Base-by-base conservation (phyloP, 2,797 vertebrate species). In the Cheirogaleus major region DNA sequence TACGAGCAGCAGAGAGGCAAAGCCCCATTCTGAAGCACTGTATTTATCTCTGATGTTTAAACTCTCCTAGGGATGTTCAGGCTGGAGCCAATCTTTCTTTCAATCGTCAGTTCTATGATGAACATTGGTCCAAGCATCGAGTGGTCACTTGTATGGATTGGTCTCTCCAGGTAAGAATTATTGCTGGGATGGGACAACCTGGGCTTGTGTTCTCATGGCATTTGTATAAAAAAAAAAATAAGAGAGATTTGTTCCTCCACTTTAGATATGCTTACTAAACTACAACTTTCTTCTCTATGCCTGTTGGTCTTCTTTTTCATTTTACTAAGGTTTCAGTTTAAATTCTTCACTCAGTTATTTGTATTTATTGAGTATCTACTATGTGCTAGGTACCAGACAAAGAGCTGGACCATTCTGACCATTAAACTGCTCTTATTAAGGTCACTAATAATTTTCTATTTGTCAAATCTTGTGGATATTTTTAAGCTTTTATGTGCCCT, bases 91-190 rank as follows among this genome's bases (percentile, higher is more conserved):
- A 99, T 97, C 99, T 99, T 97, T 99, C 99, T 93, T 99, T 99
- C 98, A 99, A 98, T 95, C 98, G 99, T 69, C 99, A 99, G 9
- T 99, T 99, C 98, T 99, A 99, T 41, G 99, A 99, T 95, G 99
- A 99, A 83, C 99, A 99, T 98, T 99, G 99, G 99, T 99, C 99
- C 13, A 99, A 99, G 97, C 99, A 99, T 97, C 99, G 99, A 11
- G 99, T 99, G 0, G 99, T 99, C 98, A 99, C 99, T 95, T 99
- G 99, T 96, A 99, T 99, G 91, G 99, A 99, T 97, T 99, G 99
- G 99, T 99, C 99, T 95, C 99, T 99, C 97, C 99, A 99, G 99
- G 99, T 99, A 99, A 98, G 98, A 93, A 85, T 12, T 81, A 45
- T 43, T 83, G 23, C 1, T 20, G 1, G 11, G 35, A 27, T 18